Base-by-base conservation (phyloP, 2,888 invertebrate species). In the Morpho achilles region DNA sequence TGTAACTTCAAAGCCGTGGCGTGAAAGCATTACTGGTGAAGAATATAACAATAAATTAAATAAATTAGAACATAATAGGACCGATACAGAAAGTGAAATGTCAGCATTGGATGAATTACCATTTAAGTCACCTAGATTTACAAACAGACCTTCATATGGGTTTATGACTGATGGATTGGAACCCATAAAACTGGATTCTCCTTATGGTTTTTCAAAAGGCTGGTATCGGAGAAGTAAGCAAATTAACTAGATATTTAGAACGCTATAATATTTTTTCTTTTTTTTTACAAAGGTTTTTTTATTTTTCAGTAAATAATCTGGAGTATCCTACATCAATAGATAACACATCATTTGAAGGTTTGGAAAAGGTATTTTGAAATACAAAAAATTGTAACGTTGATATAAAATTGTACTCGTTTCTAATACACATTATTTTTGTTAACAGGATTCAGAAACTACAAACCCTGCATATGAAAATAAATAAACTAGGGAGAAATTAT, bases 1-100 rank as follows among this genome's bases (percentile, higher is more conserved):
- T 1, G 96, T 96, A 0, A 96, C 96, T 4, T 96, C 96, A 0
- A 94, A 94, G 72, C 92, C 95, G 16, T 91, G 91, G 85, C 81
- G 76, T 64, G 86, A 83, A 51, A 68, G 74, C 51, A 79, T 80
- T 60, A 68, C 62, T 44, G 70, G 82, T n/a, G 75, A 72, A 48
- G 79, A 82, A 50, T 83, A 81, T 51, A 62, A 69, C 78, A 79
- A 84, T 64, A 70, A 73, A 47, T 63, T 74, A 47, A 73, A 80
- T 51, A 67, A 73, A 7, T 84, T 84, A 69, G 83, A 86, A 68
- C 87, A 79, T 51, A 87, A 80, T 68, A 87, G 78, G 65, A 78
- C 76, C 3, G 68, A 67, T 23, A 47, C 56, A 5, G 80, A 83
- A 48, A 74, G 67, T 58, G 77, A 81, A 60, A 68, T 65, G 7